These are phyloP conservation scores for Drosophila hamatofila DNA, from an alignment of 2,888 invertebrate genomes.

Conservation along the genomic window DNA sequence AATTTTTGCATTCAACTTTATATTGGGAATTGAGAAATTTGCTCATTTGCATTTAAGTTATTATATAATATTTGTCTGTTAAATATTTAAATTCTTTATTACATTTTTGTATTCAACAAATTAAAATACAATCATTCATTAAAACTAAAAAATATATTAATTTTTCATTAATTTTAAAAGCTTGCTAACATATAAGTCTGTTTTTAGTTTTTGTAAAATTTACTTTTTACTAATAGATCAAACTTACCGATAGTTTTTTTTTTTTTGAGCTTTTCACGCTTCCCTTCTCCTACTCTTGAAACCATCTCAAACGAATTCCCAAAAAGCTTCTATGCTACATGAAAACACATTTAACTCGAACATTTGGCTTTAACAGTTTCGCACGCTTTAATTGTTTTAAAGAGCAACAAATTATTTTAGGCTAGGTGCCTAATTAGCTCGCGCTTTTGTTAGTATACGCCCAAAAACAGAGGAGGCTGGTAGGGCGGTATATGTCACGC, in stretches of 20 bases:
- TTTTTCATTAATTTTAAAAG: no score
- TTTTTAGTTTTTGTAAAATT: no score
- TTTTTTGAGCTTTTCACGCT: not conserved
- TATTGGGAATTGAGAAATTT: no score
- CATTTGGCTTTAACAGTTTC: constrained; percentile 27
- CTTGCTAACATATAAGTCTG: no score
- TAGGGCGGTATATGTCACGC: constrained; percentile 1
- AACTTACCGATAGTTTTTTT: not conserved
- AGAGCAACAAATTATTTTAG: constrained; percentile 20
- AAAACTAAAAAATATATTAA: no score
- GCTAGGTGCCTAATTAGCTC: constrained; percentile 45
- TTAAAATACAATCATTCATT: no score
- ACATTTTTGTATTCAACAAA: no score
- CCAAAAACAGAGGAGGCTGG: not conserved
- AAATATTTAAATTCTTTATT: no score
- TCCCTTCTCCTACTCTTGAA: accelerated
- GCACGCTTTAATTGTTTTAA: constrained; percentile 48
- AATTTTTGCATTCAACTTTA: no score
- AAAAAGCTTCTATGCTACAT: constrained; percentile 44
- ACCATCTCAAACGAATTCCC: constrained; percentile 41
- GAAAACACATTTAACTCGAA: constrained; percentile 56
- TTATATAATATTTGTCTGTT: no score
- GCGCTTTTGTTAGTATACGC: constrained; percentile 20
- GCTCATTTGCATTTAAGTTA: no score
- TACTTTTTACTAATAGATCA: no score